Conservation (phyloP, 2,113 vertebrate genomes). For the Pristiophorus japonicus region DNA sequence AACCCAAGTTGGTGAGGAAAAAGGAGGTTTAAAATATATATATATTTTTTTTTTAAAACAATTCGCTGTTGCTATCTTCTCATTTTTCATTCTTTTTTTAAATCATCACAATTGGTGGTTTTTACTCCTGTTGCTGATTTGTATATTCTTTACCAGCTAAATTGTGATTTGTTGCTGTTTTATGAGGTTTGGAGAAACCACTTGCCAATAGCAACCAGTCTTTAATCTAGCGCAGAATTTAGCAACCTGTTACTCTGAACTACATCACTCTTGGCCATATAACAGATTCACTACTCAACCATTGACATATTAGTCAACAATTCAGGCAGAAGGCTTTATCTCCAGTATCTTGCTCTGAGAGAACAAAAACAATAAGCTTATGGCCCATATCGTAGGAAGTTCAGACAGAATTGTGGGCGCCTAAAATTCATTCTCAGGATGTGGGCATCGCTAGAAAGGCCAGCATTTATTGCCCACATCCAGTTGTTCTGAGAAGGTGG, state of each 20-base stretch:
- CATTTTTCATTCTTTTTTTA: not conserved
- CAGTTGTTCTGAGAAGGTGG: not conserved
- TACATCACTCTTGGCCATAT: not conserved
- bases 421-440: no score
- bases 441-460: not conserved
- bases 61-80: not conserved
- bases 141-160: not conserved
- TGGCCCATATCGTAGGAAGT: not conserved
- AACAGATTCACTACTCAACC: not conserved
- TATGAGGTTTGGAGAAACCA: not conserved
- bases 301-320: not conserved
- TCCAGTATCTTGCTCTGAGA: not conserved
- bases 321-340: not conserved
- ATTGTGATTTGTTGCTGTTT: not conserved
- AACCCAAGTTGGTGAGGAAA: no score
- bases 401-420: not conserved
- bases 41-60: not conserved
- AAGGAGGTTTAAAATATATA: no score
- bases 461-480: not conserved
- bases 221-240: not conserved
- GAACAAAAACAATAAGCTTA: not conserved
- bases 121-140: not conserved
- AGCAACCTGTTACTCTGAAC: not conserved
- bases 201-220: not conserved
- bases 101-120: not conserved